A percentile compares a stretch with the other conserved stretches of the same genome.
Evolutionary conservation across 2,113 vertebrate genomes (phyloP).

Genomic region (Sprattus sprattus): DNA sequence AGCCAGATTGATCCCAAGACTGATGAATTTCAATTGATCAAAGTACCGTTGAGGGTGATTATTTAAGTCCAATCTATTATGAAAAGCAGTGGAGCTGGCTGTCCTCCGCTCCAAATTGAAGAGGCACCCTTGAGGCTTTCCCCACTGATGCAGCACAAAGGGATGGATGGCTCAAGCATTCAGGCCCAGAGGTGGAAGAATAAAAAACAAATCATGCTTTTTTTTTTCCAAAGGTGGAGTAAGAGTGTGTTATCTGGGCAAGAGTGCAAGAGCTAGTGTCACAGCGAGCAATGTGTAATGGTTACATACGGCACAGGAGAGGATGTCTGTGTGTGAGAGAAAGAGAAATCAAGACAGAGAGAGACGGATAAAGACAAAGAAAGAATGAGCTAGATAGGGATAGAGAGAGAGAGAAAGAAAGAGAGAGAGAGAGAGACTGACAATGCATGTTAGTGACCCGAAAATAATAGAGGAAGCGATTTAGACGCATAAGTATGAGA

Average conservation of each 20-base stretch:
- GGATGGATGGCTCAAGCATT: neutral
- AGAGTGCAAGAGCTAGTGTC: neutral
- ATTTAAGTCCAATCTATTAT: constrained; percentile 35
- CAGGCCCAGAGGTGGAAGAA: neutral
- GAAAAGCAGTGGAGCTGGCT: neutral
- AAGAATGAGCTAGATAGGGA: neutral
- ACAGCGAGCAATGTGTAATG: neutral
- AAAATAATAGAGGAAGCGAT: neutral
- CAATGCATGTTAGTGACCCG: neutral
- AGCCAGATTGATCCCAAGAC: constrained; percentile 30
- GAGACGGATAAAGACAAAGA: neutral
- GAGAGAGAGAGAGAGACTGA: neutral
- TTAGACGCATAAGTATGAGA: neutral
- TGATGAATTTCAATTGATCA: constrained; percentile 41
- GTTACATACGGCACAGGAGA: neutral
- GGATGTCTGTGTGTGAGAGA: neutral
- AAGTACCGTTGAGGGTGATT: constrained; percentile 32
- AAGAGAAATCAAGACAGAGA: neutral
- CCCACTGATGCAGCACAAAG: neutral
- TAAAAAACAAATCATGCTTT: neutral
- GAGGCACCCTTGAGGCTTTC: neutral
- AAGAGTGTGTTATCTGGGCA: neutral
- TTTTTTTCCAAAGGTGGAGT: neutral
- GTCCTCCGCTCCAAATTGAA: constrained; percentile 10
- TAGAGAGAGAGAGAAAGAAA: neutral